Evolutionary conservation across 2,888 invertebrate genomes (phyloP), one percentile per base, ranked within the genome.

Genomic region (Cynaeus angustus): DNA sequence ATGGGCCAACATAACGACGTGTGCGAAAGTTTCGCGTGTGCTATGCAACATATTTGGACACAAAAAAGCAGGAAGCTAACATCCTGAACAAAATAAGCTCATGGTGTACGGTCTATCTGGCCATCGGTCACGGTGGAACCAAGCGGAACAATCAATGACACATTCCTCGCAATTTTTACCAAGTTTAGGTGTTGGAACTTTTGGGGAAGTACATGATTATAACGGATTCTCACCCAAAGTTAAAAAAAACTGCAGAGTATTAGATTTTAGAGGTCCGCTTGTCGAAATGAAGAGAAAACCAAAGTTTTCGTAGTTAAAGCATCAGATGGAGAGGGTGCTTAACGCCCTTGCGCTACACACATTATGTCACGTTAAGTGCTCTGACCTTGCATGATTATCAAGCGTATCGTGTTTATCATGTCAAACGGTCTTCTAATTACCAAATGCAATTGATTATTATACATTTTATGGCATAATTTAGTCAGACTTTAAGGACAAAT

Each of bases 81-180:
- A 80, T 81, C 81, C 81, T 80, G 80, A 72, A 65, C 74, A 65
- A 73, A 80, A 78, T 75, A 76, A 75, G 74, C 76, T 78, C 66
- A 56, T 62, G 61, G 75, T 70, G 65, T 73, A 75, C 68, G 72
- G 72, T 79, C 76, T 79, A 80, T 80, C 80, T 81, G 71, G 71
- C 75, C 79, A 81, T 81, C 81, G 79, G 77, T 79, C 77, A 80
- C 74, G 75, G 76, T 70, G 75, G 75, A 78, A 61, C 77, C 79
- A 79, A 75, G 76, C 81, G 76, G 77, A 76, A 80, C 80, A 73
- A 77, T 77, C 81, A 62, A 56, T 64, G 64, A 48, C 56, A 64
- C 48, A 64, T 64, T 56, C 48, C 50, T 48, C 33, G 45, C 30
- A 26, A 28, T 26, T 56, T 43, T 53, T 28, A 13, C 21, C 26